These are phyloP conservation scores for Anadara kagoshimensis DNA, from an alignment of 1,140 invertebrate genomes.

Conservation along the genomic window DNA sequence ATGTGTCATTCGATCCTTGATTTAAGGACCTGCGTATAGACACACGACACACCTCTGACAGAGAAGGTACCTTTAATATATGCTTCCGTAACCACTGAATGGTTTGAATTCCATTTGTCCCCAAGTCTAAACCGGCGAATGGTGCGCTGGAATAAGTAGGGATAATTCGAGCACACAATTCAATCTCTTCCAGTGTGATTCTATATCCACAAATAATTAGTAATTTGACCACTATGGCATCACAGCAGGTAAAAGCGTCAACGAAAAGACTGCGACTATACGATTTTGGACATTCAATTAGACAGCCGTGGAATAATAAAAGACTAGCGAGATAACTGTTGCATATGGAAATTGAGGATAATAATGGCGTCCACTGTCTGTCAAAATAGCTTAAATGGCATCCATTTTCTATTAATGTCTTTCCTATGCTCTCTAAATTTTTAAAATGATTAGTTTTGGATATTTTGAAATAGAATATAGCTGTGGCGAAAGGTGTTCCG, in stretches of 20 bases:
- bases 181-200: slow-evolving; percentile 59
- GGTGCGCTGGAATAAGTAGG: slow-evolving; percentile 62
- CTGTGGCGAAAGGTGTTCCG: slow-evolving; percentile 64
- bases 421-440: slow-evolving; percentile 53
- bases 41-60: slow-evolving; percentile 54
- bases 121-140: slow-evolving; percentile 47
- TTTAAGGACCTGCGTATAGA: slow-evolving; percentile 57
- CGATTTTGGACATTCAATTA: slow-evolving; percentile 37
- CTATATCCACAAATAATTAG: slow-evolving; percentile 60
- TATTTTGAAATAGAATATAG: slow-evolving; percentile 66
- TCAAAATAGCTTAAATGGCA: slow-evolving; percentile 62
- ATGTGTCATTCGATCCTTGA: slow-evolving; percentile 49
- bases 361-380: slow-evolving; percentile 64
- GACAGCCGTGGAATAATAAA: slow-evolving; percentile 62
- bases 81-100: slow-evolving; percentile 55
- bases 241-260: slow-evolving; percentile 65
- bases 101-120: slow-evolving; percentile 48
- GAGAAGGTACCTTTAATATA: slow-evolving; percentile 38
- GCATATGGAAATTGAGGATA: slow-evolving; percentile 59
- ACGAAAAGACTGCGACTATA: slow-evolving; percentile 62
- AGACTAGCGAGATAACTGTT: slow-evolving; percentile 62
- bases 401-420: slow-evolving; percentile 57
- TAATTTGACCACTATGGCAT: slow-evolving; percentile 58
- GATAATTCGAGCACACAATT: slow-evolving; percentile 59
- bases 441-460: slow-evolving; percentile 56